Evolutionary conservation across 2,888 invertebrate species (phyloP).

Genomic region (Eupelmus urozonus): DNA sequence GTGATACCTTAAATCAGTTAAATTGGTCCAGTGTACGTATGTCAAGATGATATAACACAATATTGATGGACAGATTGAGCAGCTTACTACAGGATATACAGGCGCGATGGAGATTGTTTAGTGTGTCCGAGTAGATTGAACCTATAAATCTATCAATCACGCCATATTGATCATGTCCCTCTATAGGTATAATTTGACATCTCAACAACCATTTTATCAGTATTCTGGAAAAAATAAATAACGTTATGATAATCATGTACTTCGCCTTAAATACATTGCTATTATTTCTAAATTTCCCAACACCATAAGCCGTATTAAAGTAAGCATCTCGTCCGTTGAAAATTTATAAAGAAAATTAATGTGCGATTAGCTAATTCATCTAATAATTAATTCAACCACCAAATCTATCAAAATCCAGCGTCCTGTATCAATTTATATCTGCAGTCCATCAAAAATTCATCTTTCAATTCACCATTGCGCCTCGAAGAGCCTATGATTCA

Average conservation of each 20-base stretch:
- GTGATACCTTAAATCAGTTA: neutral
- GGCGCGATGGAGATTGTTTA: constrained; percentile 56
- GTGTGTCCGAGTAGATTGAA: constrained; percentile 47
- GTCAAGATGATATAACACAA: constrained; percentile 26
- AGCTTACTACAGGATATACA: constrained; percentile 46
- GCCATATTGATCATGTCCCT: neutral
- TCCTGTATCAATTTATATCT: neutral
- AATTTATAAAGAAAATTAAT: no score
- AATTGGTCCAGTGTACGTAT: constrained; percentile 3
- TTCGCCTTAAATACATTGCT: neutral
- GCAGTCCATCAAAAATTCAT: constrained; percentile 34
- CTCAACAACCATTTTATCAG: neutral
- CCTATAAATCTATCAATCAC: constrained; percentile 48
- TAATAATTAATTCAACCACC: no score
- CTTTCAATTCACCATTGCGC: constrained; percentile 6
- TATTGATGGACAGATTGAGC: constrained; percentile 29
- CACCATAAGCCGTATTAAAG: no score
- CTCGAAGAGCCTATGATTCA: constrained; percentile 30
- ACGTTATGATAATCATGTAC: neutral
- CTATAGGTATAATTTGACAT: constrained; percentile 23
- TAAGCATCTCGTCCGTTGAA: neutral
- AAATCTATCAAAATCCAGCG: no score
- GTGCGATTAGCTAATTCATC: no score
- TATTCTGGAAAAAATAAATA: neutral
- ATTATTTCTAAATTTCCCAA: neutral